Evolutionary conservation across 2,113 vertebrate species (phyloP), one percentile per base, ranked within the genome.

Genomic region (Balaeniceps rex): DNA sequence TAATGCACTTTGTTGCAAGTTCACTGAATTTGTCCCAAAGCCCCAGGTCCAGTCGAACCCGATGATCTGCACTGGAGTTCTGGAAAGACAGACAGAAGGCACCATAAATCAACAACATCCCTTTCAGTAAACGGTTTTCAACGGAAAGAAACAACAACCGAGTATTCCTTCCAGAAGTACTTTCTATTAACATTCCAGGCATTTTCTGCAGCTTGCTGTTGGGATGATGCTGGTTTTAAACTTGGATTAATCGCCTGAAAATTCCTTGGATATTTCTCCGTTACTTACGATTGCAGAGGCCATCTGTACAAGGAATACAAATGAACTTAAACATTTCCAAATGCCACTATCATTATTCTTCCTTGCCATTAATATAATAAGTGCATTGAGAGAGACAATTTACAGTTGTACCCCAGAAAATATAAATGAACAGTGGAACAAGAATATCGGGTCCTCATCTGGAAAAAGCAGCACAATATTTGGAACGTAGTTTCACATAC

Each of bases 11-110:
- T n/a, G 99, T 99, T 97, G 99, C 99, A 98, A 99, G 98, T 98
- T 99, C 99, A 47, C 99, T 99, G 99, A 99, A 99, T 98, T 99
- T 99, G 98, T 99, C 99, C 99, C 99, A 99, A 74, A 99, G 99
- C 81, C 99, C 99, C 65, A 99, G 99, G 98, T 99, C 99, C 98
- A 99, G 98, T 66, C 99, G 98, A 94, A 99, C 99, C 36, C 99
- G 99, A 89, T 99, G 99, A 94, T 99, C 99, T 38, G 99, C 99
- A 12, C 99, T 99, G 80, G 99, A 99, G 97, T 99, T 99, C 99
- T 99, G 98, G 66, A 96, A 93, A 92, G 83, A 94, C 36, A 96
- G 75, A 77, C n/a, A 96, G 57, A 93, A 95, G 75, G 79, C 36
- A 85, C n/a, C 44, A 71, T 94, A 61, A 95, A 94, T 92, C 83